These are phyloP conservation scores for Tipula unca DNA, from an alignment of 2,888 invertebrate species.

Conservation along the genomic window DNA sequence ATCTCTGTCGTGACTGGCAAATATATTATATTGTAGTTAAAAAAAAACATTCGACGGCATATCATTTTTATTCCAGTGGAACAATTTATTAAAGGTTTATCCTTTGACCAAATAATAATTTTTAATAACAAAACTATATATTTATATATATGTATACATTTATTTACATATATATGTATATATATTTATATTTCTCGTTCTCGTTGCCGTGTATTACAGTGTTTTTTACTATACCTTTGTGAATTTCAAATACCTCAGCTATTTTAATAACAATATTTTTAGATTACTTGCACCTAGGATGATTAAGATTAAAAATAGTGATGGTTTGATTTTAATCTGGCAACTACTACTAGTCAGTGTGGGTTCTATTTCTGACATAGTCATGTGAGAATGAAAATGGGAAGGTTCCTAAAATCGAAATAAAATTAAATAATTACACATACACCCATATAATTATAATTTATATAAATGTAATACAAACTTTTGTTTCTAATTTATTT, in stretches of 20 bases:
- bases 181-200: neutral
- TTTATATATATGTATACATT: too few species aligned
- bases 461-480: neutral
- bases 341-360: constrained; percentile 14
- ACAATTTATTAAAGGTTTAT: neutral
- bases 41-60: neutral
- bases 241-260: neutral
- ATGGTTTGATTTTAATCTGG: neutral
- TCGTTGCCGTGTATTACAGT: neutral
- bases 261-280: neutral
- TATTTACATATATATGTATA: too few species aligned
- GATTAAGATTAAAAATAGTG: neutral
- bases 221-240: neutral
- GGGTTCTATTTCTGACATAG: constrained; percentile 21
- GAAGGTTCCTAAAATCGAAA: constrained; percentile 22
- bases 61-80: neutral
- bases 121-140: neutral
- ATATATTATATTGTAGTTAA: neutral
- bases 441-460: neutral
- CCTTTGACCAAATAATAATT: neutral
- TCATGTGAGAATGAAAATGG: constrained; percentile 24
- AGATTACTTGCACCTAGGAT: neutral
- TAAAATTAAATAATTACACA: neutral
- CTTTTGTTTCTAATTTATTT: constrained; percentile 18
- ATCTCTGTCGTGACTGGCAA: neutral